phyloP scores from a whole-genome alignment of 2,888 invertebrate species.

The Platycnemis pennipes region DNA sequence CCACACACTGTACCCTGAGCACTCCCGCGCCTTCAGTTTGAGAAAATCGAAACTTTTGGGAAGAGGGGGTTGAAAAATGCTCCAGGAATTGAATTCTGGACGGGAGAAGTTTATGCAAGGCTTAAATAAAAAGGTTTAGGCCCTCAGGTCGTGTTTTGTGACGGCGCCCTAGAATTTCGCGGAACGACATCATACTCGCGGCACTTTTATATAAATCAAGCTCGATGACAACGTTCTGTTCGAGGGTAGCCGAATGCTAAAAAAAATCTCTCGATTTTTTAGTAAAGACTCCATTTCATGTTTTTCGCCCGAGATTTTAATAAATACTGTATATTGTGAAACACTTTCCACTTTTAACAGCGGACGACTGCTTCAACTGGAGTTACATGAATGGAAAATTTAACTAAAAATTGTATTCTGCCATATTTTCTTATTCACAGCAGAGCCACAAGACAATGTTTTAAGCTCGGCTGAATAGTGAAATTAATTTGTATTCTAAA shows the following conservation, averaged over 20 bases:
- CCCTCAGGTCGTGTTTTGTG: neutral
- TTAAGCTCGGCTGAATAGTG: too few species aligned
- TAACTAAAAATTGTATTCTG: too few species aligned
- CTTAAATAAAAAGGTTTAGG: conserved; percentile 1
- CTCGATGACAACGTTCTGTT: neutral
- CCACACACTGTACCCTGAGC: too few species aligned
- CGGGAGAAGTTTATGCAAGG: conserved; percentile 4
- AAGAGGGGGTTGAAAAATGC: too few species aligned
- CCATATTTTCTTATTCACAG: too few species aligned
- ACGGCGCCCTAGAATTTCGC: neutral
- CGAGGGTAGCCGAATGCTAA: neutral
- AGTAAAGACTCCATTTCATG: neutral
- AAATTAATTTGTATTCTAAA: too few species aligned
- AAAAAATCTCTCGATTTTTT: neutral
- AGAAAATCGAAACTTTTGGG: neutral
- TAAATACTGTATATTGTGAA: neutral
- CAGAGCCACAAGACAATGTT: too few species aligned
- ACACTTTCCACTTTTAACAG: neutral
- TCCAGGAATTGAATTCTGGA: neutral
- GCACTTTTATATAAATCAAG: conserved; percentile 14
- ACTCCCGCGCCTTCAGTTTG: neutral
- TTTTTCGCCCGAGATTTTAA: neutral
- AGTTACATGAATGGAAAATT: neutral
- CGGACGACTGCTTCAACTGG: neutral
- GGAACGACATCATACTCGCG: neutral